These are phyloP conservation scores for Montipora capricornis DNA, from an alignment of 64 coral and sea anemone species.

Conservation along the genomic window DNA sequence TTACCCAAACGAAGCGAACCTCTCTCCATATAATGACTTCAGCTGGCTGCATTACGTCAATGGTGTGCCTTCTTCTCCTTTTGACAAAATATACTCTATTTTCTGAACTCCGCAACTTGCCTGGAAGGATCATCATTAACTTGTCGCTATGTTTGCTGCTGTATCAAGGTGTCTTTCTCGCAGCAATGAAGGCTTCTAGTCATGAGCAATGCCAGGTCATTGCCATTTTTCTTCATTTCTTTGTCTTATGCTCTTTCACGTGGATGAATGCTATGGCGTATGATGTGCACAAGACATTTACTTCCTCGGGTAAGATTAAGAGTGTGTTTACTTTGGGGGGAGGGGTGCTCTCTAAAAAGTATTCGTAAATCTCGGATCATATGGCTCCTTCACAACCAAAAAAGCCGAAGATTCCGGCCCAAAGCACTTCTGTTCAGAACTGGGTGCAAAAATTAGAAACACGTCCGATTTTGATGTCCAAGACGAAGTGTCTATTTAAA, in stretches of 20 bases:
- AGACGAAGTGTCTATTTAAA: too few species aligned
- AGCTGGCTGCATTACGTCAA: slow-evolving; percentile 33
- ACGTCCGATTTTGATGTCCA: too few species aligned
- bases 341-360: too few species aligned
- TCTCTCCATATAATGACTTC: slow-evolving; percentile 7
- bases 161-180: not conserved
- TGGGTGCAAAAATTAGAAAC: too few species aligned
- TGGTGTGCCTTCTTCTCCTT: slow-evolving; percentile 32
- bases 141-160: not conserved
- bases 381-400: too few species aligned
- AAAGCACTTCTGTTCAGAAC: too few species aligned
- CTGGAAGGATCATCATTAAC: too few species aligned
- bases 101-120: too few species aligned
- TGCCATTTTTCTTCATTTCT: not conserved
- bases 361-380: too few species aligned
- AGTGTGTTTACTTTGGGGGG: too few species aligned
- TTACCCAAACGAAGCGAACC: not conserved
- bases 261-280: slow-evolving; percentile 16
- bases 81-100: slow-evolving; percentile 36
- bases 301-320: not conserved
- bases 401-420: too few species aligned
- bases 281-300: not conserved
- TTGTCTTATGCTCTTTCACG: not conserved
- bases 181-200: not conserved
- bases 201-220: too few species aligned